phyloP scores from a whole-genome alignment of 2,797 vertebrate genomes.

The Alauda arvensis region DNA sequence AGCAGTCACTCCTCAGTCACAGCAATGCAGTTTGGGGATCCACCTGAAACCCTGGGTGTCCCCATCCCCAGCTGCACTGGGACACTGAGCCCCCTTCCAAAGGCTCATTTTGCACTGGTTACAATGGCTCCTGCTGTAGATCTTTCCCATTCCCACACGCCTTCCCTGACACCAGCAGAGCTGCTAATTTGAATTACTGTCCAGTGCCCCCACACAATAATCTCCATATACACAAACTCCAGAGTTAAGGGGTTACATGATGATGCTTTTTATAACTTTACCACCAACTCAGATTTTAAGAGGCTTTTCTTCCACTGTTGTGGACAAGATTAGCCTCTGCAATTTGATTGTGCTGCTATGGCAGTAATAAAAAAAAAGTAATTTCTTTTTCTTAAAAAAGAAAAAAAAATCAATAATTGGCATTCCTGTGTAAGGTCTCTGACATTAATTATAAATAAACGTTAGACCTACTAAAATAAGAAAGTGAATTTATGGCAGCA shows the following conservation, averaged over 20 bases:
- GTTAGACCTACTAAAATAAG: slow-evolving; percentile 34
- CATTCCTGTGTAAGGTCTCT: slow-evolving; percentile 14
- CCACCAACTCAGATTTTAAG: not conserved
- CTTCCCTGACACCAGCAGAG: not conserved
- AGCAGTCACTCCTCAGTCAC: rapidly evolving
- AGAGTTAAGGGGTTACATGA: not conserved
- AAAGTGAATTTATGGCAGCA: slow-evolving; percentile 11
- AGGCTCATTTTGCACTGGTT: not conserved
- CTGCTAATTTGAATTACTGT: not conserved
- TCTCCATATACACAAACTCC: not conserved
- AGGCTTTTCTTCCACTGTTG: not conserved
- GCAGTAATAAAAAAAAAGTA: slow-evolving; percentile 6
- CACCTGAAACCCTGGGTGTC: rapidly evolving
- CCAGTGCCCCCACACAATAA: not conserved
- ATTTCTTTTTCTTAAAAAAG: not conserved
- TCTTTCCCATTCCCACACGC: not conserved
- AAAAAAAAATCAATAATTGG: slow-evolving; percentile 12
- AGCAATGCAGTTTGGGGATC: not conserved
- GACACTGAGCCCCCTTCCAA: not conserved
- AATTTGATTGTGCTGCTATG: not conserved
- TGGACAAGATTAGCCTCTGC: not conserved
- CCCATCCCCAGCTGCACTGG: not conserved
- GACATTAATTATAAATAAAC: slow-evolving; percentile 60
- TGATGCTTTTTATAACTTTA: not conserved
- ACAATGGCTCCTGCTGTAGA: not conserved